Evolutionary conservation across 2,113 vertebrate genomes (phyloP).

Genomic region (Otolemur garnettii): DNA sequence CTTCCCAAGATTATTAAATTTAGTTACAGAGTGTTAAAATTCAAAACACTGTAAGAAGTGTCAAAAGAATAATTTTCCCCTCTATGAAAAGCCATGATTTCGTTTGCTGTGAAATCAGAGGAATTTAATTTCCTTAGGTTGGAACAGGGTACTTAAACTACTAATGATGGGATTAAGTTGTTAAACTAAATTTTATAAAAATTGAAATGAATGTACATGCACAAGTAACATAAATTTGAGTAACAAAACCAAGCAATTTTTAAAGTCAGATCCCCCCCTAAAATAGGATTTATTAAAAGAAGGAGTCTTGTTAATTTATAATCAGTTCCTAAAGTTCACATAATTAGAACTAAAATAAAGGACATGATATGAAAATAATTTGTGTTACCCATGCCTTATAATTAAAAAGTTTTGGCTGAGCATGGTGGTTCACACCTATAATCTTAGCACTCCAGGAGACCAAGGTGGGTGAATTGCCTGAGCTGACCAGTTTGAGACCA

Average conservation of each 20-base stretch:
- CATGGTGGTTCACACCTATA: too few relatives aligned
- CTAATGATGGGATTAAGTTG: not conserved
- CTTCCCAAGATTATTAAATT: not conserved
- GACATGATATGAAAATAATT: not conserved
- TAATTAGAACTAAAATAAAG: constrained; percentile 3
- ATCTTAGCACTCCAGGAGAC: too few relatives aligned
- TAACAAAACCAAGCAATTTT: not conserved
- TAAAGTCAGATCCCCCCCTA: not conserved
- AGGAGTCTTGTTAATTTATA: not conserved
- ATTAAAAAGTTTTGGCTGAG: not conserved
- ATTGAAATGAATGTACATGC: not conserved
- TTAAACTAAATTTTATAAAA: constrained; percentile 39
- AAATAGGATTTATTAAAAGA: not conserved
- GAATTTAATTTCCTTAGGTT: not conserved
- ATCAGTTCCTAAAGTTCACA: not conserved
- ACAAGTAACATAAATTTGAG: not conserved
- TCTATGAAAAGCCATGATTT: not conserved
- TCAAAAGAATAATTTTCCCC: not conserved
- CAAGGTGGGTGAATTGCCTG: too few relatives aligned
- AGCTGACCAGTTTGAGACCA: too few relatives aligned
- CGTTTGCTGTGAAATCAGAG: not conserved
- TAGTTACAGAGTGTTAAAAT: not conserved
- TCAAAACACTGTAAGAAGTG: not conserved
- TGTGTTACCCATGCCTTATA: not conserved
- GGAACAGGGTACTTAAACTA: not conserved